These are phyloP conservation scores for Cremastinae sp. DNA, from an alignment of 2,888 invertebrate genomes.

Conservation along the genomic window DNA sequence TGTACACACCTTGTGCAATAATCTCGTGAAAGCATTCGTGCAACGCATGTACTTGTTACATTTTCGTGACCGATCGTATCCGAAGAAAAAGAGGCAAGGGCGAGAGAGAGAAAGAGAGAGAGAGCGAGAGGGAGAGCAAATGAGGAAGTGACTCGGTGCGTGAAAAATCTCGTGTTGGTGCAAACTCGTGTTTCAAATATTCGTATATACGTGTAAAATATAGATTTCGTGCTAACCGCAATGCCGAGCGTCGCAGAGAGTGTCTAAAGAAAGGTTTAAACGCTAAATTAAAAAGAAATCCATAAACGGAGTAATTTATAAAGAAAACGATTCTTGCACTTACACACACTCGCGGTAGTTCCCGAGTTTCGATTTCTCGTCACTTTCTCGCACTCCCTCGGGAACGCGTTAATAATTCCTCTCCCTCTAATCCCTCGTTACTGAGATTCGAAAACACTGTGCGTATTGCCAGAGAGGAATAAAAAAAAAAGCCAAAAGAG, in stretches of 20 bases:
- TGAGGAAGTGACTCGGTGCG: slow-evolving; percentile 1
- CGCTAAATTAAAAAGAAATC: not conserved
- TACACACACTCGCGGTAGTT: slow-evolving; percentile 22
- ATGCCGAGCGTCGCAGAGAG: slow-evolving; percentile 34
- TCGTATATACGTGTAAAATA: slow-evolving; percentile 14
- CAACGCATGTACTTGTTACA: no score
- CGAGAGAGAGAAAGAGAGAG: no score
- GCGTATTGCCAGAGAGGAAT: not conserved
- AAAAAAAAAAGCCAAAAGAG: not conserved
- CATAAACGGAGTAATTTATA: no score
- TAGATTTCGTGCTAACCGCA: slow-evolving; percentile 39
- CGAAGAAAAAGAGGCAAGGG: no score
- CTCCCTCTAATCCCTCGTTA: slow-evolving; percentile 8
- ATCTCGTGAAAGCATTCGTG: not conserved
- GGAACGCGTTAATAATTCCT: slow-evolving; percentile 14
- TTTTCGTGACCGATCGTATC: no score
- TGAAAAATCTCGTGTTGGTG: slow-evolving; percentile 14
- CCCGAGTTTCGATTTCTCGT: slow-evolving; percentile 19
- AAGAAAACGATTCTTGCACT: slow-evolving; percentile 18
- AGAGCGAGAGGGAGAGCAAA: no score
- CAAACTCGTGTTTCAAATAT: not conserved
- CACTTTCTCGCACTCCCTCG: not conserved
- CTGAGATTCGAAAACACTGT: slow-evolving; percentile 3
- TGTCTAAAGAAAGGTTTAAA: not conserved
- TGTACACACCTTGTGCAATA: not conserved